Percentiles rank a stretch among this genome's conserved stretches.
Evolutionary conservation across 2,888 invertebrate genomes (phyloP).

Genomic region (Watsonalla binaria): DNA sequence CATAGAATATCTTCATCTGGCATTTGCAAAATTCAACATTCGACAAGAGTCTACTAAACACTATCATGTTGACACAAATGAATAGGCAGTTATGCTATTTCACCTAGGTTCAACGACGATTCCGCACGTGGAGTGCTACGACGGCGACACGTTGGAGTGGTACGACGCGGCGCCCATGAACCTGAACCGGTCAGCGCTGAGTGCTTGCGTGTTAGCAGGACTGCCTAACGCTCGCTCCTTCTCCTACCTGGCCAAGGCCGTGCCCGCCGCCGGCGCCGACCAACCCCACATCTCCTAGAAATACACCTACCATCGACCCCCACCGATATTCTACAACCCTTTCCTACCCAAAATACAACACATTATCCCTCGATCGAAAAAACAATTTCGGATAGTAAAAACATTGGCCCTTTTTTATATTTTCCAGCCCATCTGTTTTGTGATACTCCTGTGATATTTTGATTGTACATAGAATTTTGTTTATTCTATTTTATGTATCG

Average conservation of each 20-base stretch:
- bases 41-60: no score
- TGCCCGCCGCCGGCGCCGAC: slow-evolving; percentile 70
- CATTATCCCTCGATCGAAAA: slow-evolving; percentile 8
- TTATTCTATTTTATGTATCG: slow-evolving; percentile 52
- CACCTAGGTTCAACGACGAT: slow-evolving; percentile 82
- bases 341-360: slow-evolving; percentile 16
- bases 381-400: slow-evolving; percentile 18
- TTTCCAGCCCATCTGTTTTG: slow-evolving; percentile 8
- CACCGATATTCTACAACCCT: slow-evolving; percentile 16
- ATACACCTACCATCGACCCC: slow-evolving; percentile 14
- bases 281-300: slow-evolving; percentile 56
- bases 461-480: slow-evolving; percentile 61
- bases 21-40: no score
- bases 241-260: slow-evolving; percentile 75
- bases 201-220: slow-evolving; percentile 87
- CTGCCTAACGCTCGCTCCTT: slow-evolving; percentile 83
- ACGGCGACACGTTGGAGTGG: slow-evolving; percentile 82
- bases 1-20: no score
- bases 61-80: no score
- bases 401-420: slow-evolving; percentile 15
- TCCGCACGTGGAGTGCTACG: slow-evolving; percentile 88
- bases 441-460: slow-evolving; percentile 57
- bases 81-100: neutral
- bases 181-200: slow-evolving; percentile 87
- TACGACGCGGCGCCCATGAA: slow-evolving; percentile 87